These are phyloP conservation scores for Merluccius polli DNA, from an alignment of 2,797 vertebrate genomes.

Conservation along the genomic window DNA sequence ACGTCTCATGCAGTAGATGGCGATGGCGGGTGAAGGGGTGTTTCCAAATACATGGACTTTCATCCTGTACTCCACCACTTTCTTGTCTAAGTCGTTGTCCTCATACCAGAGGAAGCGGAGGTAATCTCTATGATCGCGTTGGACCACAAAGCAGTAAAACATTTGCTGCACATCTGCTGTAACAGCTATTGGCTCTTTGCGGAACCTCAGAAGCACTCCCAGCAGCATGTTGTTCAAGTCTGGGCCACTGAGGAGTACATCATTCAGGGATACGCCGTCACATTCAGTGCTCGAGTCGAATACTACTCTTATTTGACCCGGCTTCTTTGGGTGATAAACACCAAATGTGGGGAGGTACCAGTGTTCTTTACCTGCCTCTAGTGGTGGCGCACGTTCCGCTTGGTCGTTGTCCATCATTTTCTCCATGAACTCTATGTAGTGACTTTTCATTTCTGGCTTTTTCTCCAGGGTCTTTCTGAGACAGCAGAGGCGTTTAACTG, in stretches of 20 bases:
- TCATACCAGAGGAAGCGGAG: background rate
- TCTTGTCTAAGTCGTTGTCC: background rate
- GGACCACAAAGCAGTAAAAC: no score
- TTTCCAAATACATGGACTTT: background rate
- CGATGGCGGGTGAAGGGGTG: background rate
- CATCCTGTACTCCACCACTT: background rate
- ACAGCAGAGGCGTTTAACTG: background rate
- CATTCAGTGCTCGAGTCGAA: background rate
- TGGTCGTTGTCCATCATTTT: no score
- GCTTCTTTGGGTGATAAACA: background rate
- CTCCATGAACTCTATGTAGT: no score
- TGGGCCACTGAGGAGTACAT: background rate
- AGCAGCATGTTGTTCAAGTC: background rate
- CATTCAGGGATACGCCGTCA: background rate
- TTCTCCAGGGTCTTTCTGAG: background rate
- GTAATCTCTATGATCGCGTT: no score
- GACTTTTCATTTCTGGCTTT: no score
- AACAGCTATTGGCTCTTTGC: no score
- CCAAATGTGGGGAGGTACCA: background rate
- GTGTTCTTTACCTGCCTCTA: background rate
- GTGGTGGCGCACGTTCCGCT: background rate
- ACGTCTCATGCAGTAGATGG: background rate
- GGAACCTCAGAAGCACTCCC: no score
- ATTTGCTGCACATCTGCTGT: no score
- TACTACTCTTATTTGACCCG: background rate